Conservation (phyloP, 2,888 invertebrate species). For the Aleiodes alternator region DNA sequence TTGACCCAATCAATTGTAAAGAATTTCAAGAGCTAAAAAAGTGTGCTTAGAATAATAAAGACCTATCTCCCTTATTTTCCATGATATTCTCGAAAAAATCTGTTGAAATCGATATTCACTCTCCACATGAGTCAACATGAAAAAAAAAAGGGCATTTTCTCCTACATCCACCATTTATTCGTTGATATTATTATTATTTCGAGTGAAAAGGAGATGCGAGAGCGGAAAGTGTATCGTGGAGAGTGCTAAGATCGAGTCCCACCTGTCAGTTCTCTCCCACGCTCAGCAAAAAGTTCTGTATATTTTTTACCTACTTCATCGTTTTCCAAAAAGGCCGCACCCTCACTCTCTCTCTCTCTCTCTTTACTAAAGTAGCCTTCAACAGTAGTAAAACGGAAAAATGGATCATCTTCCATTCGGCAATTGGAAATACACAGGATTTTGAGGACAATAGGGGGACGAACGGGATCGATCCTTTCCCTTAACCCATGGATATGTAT, state of each 20-base stretch:
- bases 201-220: constrained; percentile 57
- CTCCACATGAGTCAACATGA: constrained; percentile 65
- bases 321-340: constrained; percentile 50
- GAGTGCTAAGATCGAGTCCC: constrained; percentile 58
- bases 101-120: constrained; percentile 59
- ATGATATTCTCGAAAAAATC: too few relatives aligned
- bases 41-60: too few relatives aligned
- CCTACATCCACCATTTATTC: not conserved
- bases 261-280: constrained; percentile 73
- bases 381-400: constrained; percentile 56
- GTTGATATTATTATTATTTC: constrained; percentile 56
- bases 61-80: not conserved
- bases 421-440: constrained; percentile 37
- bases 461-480: constrained; percentile 52
- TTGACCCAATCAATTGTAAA: too few relatives aligned
- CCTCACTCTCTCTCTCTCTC: constrained; percentile 14
- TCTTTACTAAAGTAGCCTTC: not conserved
- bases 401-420: constrained; percentile 56
- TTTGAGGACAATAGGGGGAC: constrained; percentile 50
- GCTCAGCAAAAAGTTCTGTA: constrained; percentile 57
- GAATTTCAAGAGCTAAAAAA: too few relatives aligned
- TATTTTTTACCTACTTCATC: constrained; percentile 22
- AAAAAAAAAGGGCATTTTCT: constrained; percentile 2
- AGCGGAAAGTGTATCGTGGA: constrained; percentile 49
- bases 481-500: constrained; percentile 39